Conservation (phyloP, 2,113 vertebrate genomes). For the Nymphicus hollandicus region DNA sequence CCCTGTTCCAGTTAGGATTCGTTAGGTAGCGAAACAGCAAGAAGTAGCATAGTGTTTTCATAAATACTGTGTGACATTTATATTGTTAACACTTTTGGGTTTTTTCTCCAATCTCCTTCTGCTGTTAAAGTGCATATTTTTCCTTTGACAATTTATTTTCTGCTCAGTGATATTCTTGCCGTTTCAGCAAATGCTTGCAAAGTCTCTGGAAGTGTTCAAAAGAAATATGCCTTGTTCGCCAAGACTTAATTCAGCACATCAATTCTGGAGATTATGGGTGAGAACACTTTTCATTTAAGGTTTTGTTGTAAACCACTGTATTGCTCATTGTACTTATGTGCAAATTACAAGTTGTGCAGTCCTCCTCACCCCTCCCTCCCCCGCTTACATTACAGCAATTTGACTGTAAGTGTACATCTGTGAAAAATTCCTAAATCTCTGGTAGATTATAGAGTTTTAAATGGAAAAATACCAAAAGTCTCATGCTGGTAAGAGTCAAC, state of each 20-base stretch:
- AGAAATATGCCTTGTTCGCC: conserved; percentile 65
- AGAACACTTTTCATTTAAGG: conserved; percentile 38
- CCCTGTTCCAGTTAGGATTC: neutral
- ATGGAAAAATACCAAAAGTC: neutral
- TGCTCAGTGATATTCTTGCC: neutral
- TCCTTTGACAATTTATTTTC: neutral
- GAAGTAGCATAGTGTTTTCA: neutral
- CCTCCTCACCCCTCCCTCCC: neutral
- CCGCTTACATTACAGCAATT: neutral
- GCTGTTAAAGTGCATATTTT: neutral
- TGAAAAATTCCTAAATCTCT: neutral
- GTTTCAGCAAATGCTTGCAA: conserved; percentile 70
- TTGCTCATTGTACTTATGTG: neutral
- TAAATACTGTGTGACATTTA: neutral
- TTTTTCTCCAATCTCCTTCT: neutral
- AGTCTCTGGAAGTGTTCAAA: conserved; percentile 71
- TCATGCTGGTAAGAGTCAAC: neutral
- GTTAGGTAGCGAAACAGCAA: neutral
- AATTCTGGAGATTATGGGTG: conserved; percentile 75
- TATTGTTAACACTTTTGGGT: neutral
- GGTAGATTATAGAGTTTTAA: neutral
- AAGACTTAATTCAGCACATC: conserved; percentile 70
- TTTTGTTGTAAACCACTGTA: neutral
- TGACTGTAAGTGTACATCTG: neutral
- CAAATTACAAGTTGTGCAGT: neutral